Evolutionary conservation across 2,113 vertebrate species (phyloP), one percentile per base, ranked within the genome.

Genomic region (Carettochelys insculpta): DNA sequence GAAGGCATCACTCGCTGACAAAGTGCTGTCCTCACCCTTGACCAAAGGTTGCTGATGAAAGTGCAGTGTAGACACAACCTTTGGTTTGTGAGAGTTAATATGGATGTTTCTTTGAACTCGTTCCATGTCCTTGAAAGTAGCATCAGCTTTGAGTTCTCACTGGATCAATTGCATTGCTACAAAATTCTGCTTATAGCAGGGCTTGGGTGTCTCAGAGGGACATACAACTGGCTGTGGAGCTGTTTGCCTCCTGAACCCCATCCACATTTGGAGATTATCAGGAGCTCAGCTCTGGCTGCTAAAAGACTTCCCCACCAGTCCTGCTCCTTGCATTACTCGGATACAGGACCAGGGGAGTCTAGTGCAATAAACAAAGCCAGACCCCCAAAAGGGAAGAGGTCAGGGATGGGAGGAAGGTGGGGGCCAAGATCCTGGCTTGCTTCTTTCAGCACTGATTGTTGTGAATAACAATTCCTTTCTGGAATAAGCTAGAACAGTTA

Each of bases 241-340:
- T 68, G 16, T 29, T 76, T 65, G 22, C 58, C 53, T 61, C 0
- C 61, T 68, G 2, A 2, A 85, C 10, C 65, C 78, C 12, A 75
- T 65, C 27, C 53, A 3, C 8, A 80, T 51, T 1, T 25, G 65
- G 34, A 54, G 58, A 48, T 4, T 61, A 86, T 86, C 82, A 65
- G 11, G 41, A 78, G 34, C 73, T 24, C 45, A 17, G 41, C 27
- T 80, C 50, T 53, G 53, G 38, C 3, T 14, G 73, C 56, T 41
- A 43, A 71, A 11, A 73, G 68, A 38, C 16, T 54, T 77, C 50
- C 17, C 2, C 9, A 54, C 73, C 41, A 11, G 1, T 19, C 54
- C 29, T 52, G 13, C 25, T 61, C 77, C 24, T 13, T 41, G 8
- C 0, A 0, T 7, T 76, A 58, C 48, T 19, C 38, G 77, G 8